Evolutionary conservation across 1,140 invertebrate species (phyloP).

Genomic region (Atopsyche davidsoni): DNA sequence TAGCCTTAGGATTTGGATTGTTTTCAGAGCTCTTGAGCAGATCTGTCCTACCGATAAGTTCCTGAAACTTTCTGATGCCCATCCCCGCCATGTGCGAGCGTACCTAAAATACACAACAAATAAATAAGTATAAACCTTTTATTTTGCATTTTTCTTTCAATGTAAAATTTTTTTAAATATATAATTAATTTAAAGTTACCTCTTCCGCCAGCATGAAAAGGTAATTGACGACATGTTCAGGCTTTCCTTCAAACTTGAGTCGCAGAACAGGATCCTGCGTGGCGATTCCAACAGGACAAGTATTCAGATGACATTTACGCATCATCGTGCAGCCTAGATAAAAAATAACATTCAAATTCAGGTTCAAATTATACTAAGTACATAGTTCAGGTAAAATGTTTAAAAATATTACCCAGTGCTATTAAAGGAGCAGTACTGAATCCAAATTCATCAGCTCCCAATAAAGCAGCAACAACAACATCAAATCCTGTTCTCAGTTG

Average conservation of each 20-base stretch:
- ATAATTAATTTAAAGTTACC: constrained; percentile 46
- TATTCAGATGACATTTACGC: constrained; percentile 99
- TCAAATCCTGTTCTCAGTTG: constrained; percentile 93
- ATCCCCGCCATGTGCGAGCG: constrained; percentile 83
- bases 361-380: background rate
- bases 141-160: background rate
- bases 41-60: constrained; percentile 92
- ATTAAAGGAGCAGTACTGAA: constrained; percentile 97
- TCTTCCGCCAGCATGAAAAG: constrained; percentile 97
- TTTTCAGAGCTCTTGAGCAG: constrained; percentile 63
- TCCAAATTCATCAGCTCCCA: constrained; percentile 99
- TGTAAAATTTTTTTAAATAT: background rate
- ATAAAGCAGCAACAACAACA: constrained; percentile 89
- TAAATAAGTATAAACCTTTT: background rate
- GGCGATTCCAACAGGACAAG: constrained; percentile 97
- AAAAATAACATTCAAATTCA: constrained; percentile 4
- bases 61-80: constrained; percentile 85
- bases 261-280: constrained; percentile 94
- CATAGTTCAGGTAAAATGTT: background rate
- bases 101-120: constrained; percentile 50
- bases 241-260: constrained; percentile 95
- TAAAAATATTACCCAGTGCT: constrained; percentile 62
- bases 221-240: constrained; percentile 97
- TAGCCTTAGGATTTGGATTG: constrained; percentile 69
- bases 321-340: constrained; percentile 93